These are phyloP conservation scores for Papilio gigon DNA, from an alignment of 2,888 invertebrate species.

Conservation along the genomic window DNA sequence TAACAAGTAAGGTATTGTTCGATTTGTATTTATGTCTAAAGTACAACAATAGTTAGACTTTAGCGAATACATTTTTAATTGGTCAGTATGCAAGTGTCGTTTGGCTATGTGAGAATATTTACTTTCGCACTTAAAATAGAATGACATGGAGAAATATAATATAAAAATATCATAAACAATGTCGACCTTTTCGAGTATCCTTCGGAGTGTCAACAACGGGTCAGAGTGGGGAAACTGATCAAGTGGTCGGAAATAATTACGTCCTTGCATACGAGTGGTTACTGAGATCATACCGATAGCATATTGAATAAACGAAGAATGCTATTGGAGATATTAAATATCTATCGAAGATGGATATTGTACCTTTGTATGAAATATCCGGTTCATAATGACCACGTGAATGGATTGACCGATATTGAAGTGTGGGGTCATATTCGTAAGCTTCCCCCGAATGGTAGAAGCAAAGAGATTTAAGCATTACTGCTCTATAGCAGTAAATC, in stretches of 20 bases:
- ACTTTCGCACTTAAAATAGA: neutral
- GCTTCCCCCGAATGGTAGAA: too few relatives aligned
- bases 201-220: slow-evolving; percentile 26
- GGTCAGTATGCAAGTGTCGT: neutral
- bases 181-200: slow-evolving; percentile 26
- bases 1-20: too few relatives aligned
- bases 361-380: too few relatives aligned
- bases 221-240: slow-evolving; percentile 20
- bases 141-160: slow-evolving; percentile 15
- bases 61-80: too few relatives aligned
- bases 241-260: slow-evolving; percentile 26
- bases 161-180: slow-evolving; percentile 15
- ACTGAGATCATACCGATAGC: neutral
- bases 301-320: neutral
- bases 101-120: neutral
- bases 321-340: neutral
- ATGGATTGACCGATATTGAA: too few relatives aligned
- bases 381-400: too few relatives aligned
- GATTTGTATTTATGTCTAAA: too few relatives aligned
- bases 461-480: too few relatives aligned
- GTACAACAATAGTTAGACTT: too few relatives aligned
- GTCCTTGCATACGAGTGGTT: slow-evolving; percentile 16
- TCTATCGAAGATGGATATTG: neutral
- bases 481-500: too few relatives aligned
- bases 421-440: too few relatives aligned